phyloP scores from a whole-genome alignment of 2,797 vertebrate species.

The Silurus lanzhouensis region DNA sequence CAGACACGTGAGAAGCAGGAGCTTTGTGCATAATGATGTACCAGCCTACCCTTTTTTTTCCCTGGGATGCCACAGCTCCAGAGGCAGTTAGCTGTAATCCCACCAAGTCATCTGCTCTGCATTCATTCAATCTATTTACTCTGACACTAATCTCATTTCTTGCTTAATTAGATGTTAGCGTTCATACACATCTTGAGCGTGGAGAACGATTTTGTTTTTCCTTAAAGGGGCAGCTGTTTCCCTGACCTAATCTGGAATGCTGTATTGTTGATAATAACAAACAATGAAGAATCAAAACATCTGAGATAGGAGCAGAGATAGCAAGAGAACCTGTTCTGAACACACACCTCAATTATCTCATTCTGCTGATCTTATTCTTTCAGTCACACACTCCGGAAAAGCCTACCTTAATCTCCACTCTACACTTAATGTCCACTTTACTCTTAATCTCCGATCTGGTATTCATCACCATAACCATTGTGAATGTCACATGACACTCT shows the following conservation, averaged over 20 bases:
- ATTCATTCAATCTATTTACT: slow-evolving; percentile 58
- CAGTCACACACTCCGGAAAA: not conserved
- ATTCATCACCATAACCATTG: not conserved
- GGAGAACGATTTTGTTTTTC: slow-evolving; percentile 41
- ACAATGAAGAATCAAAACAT: slow-evolving; percentile 47
- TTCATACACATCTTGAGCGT: slow-evolving; percentile 45
- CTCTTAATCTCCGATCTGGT: not conserved
- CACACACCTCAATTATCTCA: slow-evolving; percentile 44
- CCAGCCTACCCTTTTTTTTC: not conserved
- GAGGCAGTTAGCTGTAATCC: slow-evolving; percentile 30
- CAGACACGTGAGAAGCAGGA: not conserved
- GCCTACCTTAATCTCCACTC: not conserved
- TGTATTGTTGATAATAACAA: slow-evolving; percentile 30
- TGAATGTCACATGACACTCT: not conserved
- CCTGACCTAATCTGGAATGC: slow-evolving; percentile 15
- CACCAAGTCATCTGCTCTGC: slow-evolving; percentile 50
- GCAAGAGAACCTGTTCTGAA: not conserved
- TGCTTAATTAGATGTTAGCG: slow-evolving; percentile 53
- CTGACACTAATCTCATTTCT: slow-evolving; percentile 57
- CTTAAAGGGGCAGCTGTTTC: slow-evolving; percentile 36
- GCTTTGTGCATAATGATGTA: slow-evolving; percentile 8
- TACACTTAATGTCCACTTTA: not conserved
- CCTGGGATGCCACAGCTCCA: slow-evolving; percentile 16
- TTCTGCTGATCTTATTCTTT: slow-evolving; percentile 40
- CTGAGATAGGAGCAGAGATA: slow-evolving; percentile 27